These are phyloP conservation scores for Temnothorax unifasciatus DNA, from an alignment of 2,888 invertebrate genomes.

Conservation along the genomic window DNA sequence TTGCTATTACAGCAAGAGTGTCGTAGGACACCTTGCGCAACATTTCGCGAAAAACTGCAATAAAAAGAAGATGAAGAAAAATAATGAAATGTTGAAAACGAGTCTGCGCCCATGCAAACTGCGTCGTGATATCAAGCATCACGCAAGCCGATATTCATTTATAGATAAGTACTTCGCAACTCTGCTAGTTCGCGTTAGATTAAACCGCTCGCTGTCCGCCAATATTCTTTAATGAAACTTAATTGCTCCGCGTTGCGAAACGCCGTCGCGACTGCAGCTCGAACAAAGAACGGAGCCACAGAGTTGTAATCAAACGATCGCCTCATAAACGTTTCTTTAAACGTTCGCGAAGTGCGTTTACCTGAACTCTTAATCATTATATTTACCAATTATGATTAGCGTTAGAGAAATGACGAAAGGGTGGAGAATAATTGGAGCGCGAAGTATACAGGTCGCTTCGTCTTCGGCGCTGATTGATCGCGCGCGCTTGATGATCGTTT, in stretches of 20 bases:
- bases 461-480: not conserved
- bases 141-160: not conserved
- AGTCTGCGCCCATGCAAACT: not conserved
- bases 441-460: not conserved
- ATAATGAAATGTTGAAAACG: not conserved
- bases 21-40: not conserved
- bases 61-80: no score
- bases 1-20: not conserved
- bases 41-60: not conserved
- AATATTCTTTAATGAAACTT: conserved; percentile 48
- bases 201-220: conserved; percentile 34
- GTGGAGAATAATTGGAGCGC: not conserved
- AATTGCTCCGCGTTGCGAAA: conserved; percentile 41
- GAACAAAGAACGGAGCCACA: conserved; percentile 10
- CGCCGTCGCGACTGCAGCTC: not conserved
- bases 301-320: conserved; percentile 28
- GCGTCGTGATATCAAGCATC: conserved; percentile 2
- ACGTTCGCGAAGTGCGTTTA: not conserved
- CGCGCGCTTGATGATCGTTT: not conserved
- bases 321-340: not conserved
- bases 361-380: not conserved
- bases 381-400: not conserved
- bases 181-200: conserved; percentile 12
- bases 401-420: not conserved
- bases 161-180: conserved; percentile 37